A percentile compares a stretch with the other conserved stretches of the same genome.
phyloP scores from a whole-genome alignment of 1,140 invertebrate species.

The Zaprionus capensis region DNA sequence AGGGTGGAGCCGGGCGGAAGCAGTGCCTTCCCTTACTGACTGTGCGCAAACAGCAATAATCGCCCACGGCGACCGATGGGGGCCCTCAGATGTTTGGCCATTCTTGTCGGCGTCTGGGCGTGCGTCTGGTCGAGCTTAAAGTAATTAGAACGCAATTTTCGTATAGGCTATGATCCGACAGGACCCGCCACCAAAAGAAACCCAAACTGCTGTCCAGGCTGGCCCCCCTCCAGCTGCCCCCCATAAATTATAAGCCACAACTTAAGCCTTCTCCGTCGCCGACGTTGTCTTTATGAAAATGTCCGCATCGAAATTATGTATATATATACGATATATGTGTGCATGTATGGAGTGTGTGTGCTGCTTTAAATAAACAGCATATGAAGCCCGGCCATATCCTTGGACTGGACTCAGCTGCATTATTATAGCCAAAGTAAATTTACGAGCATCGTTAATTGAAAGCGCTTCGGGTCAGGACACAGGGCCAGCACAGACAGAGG shows the following conservation, averaged over 20 bases:
- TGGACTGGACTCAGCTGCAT: constrained; percentile 72
- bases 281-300: constrained; percentile 44
- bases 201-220: not conserved
- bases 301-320: constrained; percentile 34
- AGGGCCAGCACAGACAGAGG: constrained; percentile 6
- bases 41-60: constrained; percentile 54
- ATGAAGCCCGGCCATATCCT: constrained; percentile 35
- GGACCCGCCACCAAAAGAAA: not conserved
- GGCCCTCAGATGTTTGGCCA: not conserved
- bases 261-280: constrained; percentile 62
- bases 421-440: constrained; percentile 78
- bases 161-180: constrained; percentile 24
- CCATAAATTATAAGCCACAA: constrained; percentile 69
- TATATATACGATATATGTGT: constrained; percentile 22
- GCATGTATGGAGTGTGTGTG: constrained; percentile 16
- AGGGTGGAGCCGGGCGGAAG: not conserved
- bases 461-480: constrained; percentile 56
- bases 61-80: not conserved
- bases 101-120: constrained; percentile 29
- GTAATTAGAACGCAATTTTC: constrained; percentile 79
- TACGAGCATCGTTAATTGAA: constrained; percentile 80
- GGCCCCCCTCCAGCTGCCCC: constrained; percentile 7
- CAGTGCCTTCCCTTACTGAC: constrained; percentile 4
- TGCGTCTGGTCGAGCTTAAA: constrained; percentile 71
- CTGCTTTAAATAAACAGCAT: constrained; percentile 75